Base-by-base conservation (phyloP, 1,140 invertebrate genomes). In the Plutomurus gul region DNA sequence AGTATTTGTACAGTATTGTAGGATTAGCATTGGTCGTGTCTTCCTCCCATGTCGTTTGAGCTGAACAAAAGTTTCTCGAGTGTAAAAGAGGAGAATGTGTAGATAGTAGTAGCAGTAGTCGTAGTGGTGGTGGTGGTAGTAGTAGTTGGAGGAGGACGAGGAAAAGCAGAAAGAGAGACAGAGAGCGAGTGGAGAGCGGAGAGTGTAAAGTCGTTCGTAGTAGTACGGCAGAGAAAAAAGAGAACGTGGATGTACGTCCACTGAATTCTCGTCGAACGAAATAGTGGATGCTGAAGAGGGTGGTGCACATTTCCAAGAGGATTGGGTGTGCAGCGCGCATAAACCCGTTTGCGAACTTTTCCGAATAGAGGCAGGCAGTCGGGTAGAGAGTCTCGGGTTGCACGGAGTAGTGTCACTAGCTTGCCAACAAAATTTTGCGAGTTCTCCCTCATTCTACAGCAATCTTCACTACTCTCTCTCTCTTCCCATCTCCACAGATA, bases 311-410 rank as follows among this genome's bases (percentile, higher is more conserved):
- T 36, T 76, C 43, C 13, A 5, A 37, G 18, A 33, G 30, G 47
- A 56, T 27, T 56, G 30, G 30, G 60, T 16, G 20, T 25, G 56
- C 51, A 25, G 37, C 74, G 65, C 56, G 76, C 43, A 71, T 70
- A 49, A 43, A 49, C 60, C 39, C 39, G 20, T 77, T 77, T 77
- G 76, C 76, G 60, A 77, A 77, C 25, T 71, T 72, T 37, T 77
- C 76, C 76, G 76, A 77, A 47, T 16, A 43, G 25, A 43, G 27
- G 37, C 40, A 75, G 36, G 27, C 77, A 79, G 77, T 79, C 77
- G 77, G 40, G 49, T 51, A 22, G 40, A 79, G 77, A 75, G 49
- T 79, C 47, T 79, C 51, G 77, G 40, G 13, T 75, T 51, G 73
- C 25, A 74, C 40, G 77, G 77, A 79, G 39, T 43, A 60, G 72